phyloP scores from a whole-genome alignment of 53 echinoderm and acorn worm genomes.

The Antedon mediterranea region DNA sequence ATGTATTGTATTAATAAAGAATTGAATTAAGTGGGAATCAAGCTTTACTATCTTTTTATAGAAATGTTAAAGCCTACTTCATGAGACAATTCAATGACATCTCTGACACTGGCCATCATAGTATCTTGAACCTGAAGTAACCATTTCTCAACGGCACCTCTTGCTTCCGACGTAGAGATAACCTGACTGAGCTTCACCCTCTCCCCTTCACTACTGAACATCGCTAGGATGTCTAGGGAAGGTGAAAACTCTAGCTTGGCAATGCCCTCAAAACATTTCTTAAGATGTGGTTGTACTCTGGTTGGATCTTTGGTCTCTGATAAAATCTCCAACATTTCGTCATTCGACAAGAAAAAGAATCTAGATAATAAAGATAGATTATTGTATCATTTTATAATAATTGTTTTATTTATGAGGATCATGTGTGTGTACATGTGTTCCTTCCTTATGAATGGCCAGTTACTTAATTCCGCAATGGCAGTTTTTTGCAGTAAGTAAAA shows the following conservation, averaged over 20 bases:
- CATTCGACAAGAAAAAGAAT: conserved; percentile 99
- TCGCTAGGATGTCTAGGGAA: conserved; percentile 70
- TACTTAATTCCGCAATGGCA: too few relatives aligned
- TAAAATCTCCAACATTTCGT: conserved; percentile 98
- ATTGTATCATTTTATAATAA: too few relatives aligned
- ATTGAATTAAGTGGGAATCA: too few relatives aligned
- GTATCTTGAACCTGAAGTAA: conserved; percentile 92
- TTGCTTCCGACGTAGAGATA: conserved; percentile 85
- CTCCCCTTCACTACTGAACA: conserved; percentile 97
- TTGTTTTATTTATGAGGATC: too few relatives aligned
- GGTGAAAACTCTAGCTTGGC: conserved; percentile 83
- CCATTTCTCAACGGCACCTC: conserved; percentile 99
- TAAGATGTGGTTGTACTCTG: conserved; percentile 97
- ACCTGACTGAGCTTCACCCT: conserved; percentile 63
- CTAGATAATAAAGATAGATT: too few relatives aligned
- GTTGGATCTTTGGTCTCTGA: conserved; percentile 97
- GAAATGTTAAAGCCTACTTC: conserved; percentile 4
- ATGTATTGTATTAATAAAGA: too few relatives aligned
- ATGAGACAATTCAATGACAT: conserved; percentile 66
- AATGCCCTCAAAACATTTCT: conserved; percentile 98
- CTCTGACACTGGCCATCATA: conserved; percentile 92
- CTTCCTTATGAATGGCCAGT: too few relatives aligned
- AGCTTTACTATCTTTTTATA: too few relatives aligned
- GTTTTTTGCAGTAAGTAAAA: too few relatives aligned
- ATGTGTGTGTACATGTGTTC: too few relatives aligned